Base-by-base conservation (phyloP, 2,888 invertebrate species). In the Parthenolecanium corni region DNA sequence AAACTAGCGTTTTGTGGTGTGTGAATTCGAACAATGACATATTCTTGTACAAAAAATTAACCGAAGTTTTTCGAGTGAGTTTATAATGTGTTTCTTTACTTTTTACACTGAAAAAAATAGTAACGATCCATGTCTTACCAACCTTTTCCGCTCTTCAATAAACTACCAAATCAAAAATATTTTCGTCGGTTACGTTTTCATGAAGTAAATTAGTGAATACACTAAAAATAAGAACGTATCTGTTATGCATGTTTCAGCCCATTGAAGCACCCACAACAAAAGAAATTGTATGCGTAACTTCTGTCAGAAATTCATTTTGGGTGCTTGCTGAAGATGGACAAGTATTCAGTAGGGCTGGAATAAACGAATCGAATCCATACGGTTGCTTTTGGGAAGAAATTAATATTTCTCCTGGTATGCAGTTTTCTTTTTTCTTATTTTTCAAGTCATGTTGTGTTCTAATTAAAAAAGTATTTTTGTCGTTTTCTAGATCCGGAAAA, bases 281-380 rank as follows among this genome's bases (percentile, higher is more conserved):
- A 25, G 65, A 68, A 9, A 65, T 71, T 3, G 62, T 67, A 4
- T 72, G 73, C 65, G 63, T 77, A n/a, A 69, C 72, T 38, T 72
- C 74, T 4, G 71, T 74, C 18, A 69, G 71, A 0, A 73, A 74
- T 65, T 73, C 75, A 5, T 68, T 77, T 16, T 79, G 79, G 79
- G 70, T 74, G 2, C 70, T 79, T 36, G 73, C 73, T 2, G 68
- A 69, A n/a, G 67, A 71, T 20, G 77, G 78, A 1, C 66, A 70
- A 14, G 71, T 79, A 5, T 74, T 70, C 66, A 73, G 76, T 24
- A 69, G 78, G 12, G 71, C 71, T 56, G 77, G 75, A 3, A 73
- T 78, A 62, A 71, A 69, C 3, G 68, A 71, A 9, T 68, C 67
- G 18, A 73, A 73, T 64, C 72, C 72, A 1, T 69, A 71, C 63